Evolutionary conservation across 2,113 vertebrate species (phyloP).

Genomic region (Ochotona princeps): DNA sequence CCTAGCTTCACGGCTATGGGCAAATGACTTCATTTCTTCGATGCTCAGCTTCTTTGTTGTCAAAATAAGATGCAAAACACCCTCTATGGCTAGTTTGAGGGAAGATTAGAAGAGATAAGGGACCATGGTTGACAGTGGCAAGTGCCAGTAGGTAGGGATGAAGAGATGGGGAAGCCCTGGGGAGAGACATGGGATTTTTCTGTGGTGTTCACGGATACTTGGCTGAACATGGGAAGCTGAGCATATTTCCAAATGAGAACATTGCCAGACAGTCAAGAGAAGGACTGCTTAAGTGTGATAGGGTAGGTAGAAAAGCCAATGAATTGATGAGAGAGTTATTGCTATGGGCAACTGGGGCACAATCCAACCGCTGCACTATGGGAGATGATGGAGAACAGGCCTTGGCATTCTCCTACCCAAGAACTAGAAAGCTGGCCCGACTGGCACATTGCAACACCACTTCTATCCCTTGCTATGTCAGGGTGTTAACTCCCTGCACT

Average conservation of each 20-base stretch:
- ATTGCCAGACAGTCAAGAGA: background rate
- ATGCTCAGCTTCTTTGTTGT: slow-evolving; percentile 36
- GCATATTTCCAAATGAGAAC: background rate
- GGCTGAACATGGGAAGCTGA: background rate
- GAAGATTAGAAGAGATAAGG: slow-evolving; percentile 8
- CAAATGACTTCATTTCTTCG: slow-evolving; percentile 44
- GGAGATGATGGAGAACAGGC: background rate
- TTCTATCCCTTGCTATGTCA: background rate
- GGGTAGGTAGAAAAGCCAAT: background rate
- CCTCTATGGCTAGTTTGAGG: background rate
- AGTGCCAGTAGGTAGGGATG: background rate
- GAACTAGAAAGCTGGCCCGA: background rate
- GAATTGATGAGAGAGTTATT: background rate
- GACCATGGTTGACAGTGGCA: background rate
- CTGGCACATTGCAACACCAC: background rate
- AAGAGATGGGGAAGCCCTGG: background rate
- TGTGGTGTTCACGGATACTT: background rate
- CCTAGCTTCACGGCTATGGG: background rate
- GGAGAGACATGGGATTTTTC: background rate
- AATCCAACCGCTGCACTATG: background rate
- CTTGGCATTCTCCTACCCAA: background rate
- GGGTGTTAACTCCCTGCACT: background rate
- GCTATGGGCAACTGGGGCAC: background rate
- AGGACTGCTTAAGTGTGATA: background rate
- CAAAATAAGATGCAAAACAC: slow-evolving; percentile 36